phyloP scores from a whole-genome alignment of 2,888 invertebrate species.

The Eristalis arbustorum region DNA sequence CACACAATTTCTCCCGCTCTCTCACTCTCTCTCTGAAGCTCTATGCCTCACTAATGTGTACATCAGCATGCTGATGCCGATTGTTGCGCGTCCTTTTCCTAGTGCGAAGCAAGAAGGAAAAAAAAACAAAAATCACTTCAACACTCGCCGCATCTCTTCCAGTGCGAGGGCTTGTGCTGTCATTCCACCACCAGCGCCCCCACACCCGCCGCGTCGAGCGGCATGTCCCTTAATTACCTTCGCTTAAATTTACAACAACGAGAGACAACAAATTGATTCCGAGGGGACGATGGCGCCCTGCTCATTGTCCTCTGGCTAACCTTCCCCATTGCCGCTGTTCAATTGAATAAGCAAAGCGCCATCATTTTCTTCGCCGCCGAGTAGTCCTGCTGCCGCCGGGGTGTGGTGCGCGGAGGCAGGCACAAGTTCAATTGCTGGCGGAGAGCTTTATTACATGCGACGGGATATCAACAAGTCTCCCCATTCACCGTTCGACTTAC shows the following conservation, averaged over 20 bases:
- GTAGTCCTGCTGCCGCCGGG: background rate
- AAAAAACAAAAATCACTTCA: conserved; percentile 13
- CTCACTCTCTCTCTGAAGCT: background rate
- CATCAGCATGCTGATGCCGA: conserved; percentile 33
- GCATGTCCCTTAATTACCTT: conserved; percentile 27
- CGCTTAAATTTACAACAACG: conserved; percentile 41
- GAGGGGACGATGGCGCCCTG: background rate
- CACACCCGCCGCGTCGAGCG: background rate
- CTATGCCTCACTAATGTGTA: background rate
- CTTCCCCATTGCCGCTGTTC: background rate
- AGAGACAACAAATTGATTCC: background rate
- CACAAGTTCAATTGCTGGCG: conserved; percentile 38
- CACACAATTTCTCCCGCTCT: background rate
- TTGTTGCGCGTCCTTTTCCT: conserved; percentile 61
- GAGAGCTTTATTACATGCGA: conserved; percentile 67
- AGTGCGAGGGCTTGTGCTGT: background rate
- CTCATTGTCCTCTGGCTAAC: background rate
- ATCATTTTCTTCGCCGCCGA: background rate
- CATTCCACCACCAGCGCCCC: background rate
- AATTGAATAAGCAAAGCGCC: background rate
- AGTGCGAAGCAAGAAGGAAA: no score
- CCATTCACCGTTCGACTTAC: conserved; percentile 40
- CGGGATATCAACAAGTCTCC: conserved; percentile 68
- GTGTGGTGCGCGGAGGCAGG: conserved; percentile 17
- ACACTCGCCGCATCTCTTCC: background rate